Evolutionary conservation across 2,888 invertebrate species (phyloP), one percentile per base, ranked within the genome.

Genomic region (Orchesellides sinensis): DNA sequence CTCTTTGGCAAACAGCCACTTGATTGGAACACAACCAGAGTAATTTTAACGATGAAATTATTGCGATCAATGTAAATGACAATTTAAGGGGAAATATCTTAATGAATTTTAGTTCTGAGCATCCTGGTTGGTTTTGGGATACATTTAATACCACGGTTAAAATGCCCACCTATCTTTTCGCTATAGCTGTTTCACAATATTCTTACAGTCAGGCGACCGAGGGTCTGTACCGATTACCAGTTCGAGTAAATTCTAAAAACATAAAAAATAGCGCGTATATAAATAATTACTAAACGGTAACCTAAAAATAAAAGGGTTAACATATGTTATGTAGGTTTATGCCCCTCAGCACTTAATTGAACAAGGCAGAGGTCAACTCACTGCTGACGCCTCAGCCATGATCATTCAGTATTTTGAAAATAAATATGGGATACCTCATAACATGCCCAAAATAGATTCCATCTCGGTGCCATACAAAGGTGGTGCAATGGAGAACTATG

Each of bases 401-500:
- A 17, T 84, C 1, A 70, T 85, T 65, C 29, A 61, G 5, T 32
- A 54, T 25, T 84, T 83, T 35, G 84, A 85, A 52, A 45, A 32
- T 3, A 49, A 52, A 54, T 84, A 78, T 29, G 63, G 68, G 0
- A 49, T 74, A 21, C 45, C 45, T 19, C 80, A 85, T 25, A 56
- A 65, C 23, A 77, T 80, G 79, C 75, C 75, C 0, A 85, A 85
- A 65, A 47, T 84, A 10, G 85, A 85, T 35, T 83, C 82, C 2
- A 80, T 84, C 27, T 75, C 63, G 14, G 84, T 85, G 0, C 84
- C 84, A 1, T 70, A 65, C 21, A 83, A 82, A n/a, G 59, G 82
- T 10, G 83, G 85, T 3, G 85, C 83, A n/a, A 85, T 85, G 85
- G 78, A 85, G 73, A 85, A 85, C 32, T 83, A 78, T 32, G 85